These are phyloP conservation scores for Sinodicranocentrus sp. DNA, from an alignment of 2,888 invertebrate species.

Conservation along the genomic window DNA sequence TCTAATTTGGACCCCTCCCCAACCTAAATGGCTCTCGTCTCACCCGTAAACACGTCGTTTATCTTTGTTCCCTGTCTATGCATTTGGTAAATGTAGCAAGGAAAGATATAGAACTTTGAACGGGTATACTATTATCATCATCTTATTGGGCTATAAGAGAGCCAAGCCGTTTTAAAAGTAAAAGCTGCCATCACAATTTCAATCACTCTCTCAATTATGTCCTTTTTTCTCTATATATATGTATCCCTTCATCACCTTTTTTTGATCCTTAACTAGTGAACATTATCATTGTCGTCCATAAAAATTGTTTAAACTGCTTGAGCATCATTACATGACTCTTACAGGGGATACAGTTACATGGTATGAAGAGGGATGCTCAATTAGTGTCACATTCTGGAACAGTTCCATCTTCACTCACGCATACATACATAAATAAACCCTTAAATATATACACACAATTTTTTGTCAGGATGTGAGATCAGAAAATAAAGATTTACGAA, in stretches of 20 bases:
- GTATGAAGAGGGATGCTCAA: slow-evolving; percentile 61
- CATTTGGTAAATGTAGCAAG: neutral
- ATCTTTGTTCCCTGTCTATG: slow-evolving; percentile 62
- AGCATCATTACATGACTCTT: slow-evolving; percentile 66
- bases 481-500: slow-evolving; percentile 13
- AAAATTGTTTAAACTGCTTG: slow-evolving; percentile 57
- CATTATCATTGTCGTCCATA: slow-evolving; percentile 48
- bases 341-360: slow-evolving; percentile 63
- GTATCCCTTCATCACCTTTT: slow-evolving; percentile 53
- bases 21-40: slow-evolving; percentile 58
- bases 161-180: slow-evolving; percentile 8
- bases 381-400: slow-evolving; percentile 67
- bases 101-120: neutral
- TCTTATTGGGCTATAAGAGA: too few relatives aligned
- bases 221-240: slow-evolving; percentile 1
- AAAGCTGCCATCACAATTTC: slow-evolving; percentile 45
- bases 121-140: neutral
- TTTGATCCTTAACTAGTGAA: slow-evolving; percentile 55
- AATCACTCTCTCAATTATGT: slow-evolving; percentile 53
- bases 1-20: slow-evolving; percentile 73
- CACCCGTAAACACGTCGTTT: slow-evolving; percentile 68
- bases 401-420: slow-evolving; percentile 23
- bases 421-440: neutral
- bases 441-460: too few relatives aligned
- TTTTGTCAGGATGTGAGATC: neutral